phyloP scores from a whole-genome alignment of 1,140 invertebrate genomes.

The Eciton burchellii region DNA sequence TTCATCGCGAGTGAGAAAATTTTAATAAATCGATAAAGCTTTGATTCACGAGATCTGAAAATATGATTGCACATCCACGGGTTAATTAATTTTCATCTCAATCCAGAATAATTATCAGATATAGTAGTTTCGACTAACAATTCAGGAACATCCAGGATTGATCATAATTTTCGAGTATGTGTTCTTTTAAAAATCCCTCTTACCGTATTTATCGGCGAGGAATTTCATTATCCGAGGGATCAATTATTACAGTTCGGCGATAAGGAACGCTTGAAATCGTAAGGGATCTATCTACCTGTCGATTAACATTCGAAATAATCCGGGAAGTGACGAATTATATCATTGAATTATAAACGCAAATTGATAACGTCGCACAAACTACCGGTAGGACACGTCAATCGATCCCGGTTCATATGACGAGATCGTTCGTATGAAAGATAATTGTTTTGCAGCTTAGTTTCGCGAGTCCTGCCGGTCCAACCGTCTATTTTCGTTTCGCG shows the following conservation, averaged over 20 bases:
- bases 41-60: conserved; percentile 10
- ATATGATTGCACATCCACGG: neutral
- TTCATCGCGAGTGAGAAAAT: conserved; percentile 11
- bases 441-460: conserved; percentile 51
- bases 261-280: conserved; percentile 1
- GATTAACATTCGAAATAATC: neutral
- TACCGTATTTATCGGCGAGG: neutral
- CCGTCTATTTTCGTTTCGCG: conserved; percentile 72
- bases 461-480: conserved; percentile 46
- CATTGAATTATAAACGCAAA: conserved; percentile 9
- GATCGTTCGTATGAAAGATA: conserved; percentile 10
- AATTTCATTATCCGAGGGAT: conserved; percentile 7
- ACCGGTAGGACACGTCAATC: conserved; percentile 33
- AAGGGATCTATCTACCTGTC: conserved; percentile 29
- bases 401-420: conserved; percentile 8
- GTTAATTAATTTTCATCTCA: conserved; percentile 9
- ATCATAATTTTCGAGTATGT: neutral
- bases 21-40: neutral
- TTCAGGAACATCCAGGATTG: neutral
- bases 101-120: conserved; percentile 13
- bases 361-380: conserved; percentile 36
- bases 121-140: conserved; percentile 3
- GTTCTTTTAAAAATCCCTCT: neutral
- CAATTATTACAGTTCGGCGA: conserved; percentile 5
- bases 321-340: conserved; percentile 15